Evolutionary conservation across 2,888 invertebrate genomes (phyloP).

Genomic region (Acrobasis suavella): DNA sequence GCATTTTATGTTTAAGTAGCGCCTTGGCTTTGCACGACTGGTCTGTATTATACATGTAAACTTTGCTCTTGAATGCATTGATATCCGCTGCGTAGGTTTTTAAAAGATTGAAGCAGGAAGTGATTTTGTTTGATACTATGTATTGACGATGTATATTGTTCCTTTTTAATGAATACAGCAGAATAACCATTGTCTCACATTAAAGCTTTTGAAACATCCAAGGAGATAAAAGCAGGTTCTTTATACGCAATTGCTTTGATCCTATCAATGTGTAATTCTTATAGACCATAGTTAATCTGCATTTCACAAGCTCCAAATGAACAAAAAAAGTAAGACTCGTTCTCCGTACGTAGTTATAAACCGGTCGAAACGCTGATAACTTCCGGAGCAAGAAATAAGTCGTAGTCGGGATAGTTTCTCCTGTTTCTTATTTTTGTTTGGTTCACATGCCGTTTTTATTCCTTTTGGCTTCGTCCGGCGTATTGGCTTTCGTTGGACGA

Average conservation of each 20-base stretch:
- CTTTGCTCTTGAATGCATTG: no score
- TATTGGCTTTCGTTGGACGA: conserved; percentile 57
- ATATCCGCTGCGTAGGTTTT: no score
- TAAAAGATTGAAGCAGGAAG: no score
- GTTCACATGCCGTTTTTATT: conserved; percentile 57
- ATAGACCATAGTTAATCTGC: conserved; percentile 38
- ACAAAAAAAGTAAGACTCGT: conserved; percentile 49
- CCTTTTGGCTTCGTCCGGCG: conserved; percentile 54
- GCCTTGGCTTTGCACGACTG: no score
- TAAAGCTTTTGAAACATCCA: not conserved
- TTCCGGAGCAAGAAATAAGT: conserved; percentile 70
- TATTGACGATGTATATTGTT: no score
- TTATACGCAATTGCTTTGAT: conserved; percentile 12
- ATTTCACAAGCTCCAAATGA: conserved; percentile 43
- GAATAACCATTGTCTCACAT: not conserved
- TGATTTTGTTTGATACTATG: no score
- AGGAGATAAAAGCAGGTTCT: not conserved
- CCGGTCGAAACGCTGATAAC: conserved; percentile 72
- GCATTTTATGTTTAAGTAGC: no score
- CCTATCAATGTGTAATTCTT: conserved; percentile 25
- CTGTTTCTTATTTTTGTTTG: conserved; percentile 63
- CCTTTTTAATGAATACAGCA: not conserved
- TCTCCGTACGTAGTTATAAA: conserved; percentile 45
- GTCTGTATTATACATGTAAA: no score
- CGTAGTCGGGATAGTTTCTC: conserved; percentile 58